A percentile compares a stretch with the other conserved stretches of the same genome.
Conservation (phyloP, 64 coral and sea anemone species). For the Pocillopora damicornis region DNA sequence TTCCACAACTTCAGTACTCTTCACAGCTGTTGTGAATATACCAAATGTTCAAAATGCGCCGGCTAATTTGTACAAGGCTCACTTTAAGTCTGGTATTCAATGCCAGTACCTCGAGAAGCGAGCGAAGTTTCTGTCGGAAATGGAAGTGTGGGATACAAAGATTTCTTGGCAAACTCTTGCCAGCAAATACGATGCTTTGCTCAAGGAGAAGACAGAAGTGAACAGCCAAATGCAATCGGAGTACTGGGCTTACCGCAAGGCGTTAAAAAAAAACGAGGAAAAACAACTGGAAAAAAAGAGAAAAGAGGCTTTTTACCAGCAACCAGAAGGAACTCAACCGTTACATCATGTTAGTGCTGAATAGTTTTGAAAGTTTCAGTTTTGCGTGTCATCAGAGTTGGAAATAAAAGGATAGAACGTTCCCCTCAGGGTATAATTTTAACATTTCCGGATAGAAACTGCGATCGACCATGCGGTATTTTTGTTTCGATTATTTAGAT, state of each 20-base stretch:
- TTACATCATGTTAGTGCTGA: no score
- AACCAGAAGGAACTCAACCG: not conserved
- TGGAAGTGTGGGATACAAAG: constrained; percentile 9
- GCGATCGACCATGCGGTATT: no score
- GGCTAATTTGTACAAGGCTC: not conserved
- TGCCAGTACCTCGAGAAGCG: constrained; percentile 29
- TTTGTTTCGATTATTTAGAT: no score
- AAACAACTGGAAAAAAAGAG: not conserved
- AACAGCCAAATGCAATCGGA: constrained; percentile 1
- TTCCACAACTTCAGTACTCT: constrained; percentile 5
- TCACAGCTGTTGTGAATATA: constrained; percentile 20
- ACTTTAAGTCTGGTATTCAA: constrained; percentile 21
- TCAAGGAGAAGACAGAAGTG: constrained; percentile 19
- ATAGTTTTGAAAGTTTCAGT: not conserved
- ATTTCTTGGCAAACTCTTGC: constrained; percentile 25
- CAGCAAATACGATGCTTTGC: not conserved
- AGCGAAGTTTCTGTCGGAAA: constrained; percentile 2
- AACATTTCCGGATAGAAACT: no score
- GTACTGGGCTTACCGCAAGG: constrained; percentile 14
- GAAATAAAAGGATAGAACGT: no score
- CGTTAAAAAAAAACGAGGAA: not conserved
- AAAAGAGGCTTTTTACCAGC: not conserved
- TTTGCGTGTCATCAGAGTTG: not conserved
- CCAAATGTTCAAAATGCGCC: constrained; percentile 2
- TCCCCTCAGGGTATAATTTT: no score